Conservation (phyloP, 2,113 vertebrate genomes). For the Dasypus novemcinctus region DNA sequence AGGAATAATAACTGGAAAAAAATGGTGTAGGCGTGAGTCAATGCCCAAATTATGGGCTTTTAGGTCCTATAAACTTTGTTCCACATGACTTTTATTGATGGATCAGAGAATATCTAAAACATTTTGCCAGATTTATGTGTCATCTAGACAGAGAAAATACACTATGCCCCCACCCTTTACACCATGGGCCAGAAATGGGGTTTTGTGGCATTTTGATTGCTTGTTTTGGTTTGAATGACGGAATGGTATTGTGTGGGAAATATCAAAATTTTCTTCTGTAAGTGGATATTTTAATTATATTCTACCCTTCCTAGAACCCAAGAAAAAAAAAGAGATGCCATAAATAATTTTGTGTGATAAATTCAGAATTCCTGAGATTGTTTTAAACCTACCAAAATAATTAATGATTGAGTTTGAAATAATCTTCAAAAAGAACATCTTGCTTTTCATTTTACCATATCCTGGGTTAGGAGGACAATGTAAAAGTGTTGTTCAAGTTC, state of each 20-base stretch:
- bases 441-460: slow-evolving; percentile 5
- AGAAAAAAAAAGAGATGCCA: neutral
- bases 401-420: neutral
- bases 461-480: neutral
- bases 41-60: neutral
- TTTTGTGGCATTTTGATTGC: neutral
- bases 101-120: neutral
- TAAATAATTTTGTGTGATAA: neutral
- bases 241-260: neutral
- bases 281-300: neutral
- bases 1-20: neutral
- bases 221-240: neutral
- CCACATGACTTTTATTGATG: neutral
- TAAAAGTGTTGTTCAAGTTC: neutral
- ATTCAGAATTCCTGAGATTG: neutral
- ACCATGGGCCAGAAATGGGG: neutral
- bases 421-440: neutral
- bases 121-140: neutral
- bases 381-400: neutral
- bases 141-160: neutral
- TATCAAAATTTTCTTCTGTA: neutral
- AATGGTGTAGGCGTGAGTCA: neutral
- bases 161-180: too few species aligned
- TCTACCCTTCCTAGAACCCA: slow-evolving; percentile 27
- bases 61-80: neutral